Evolutionary conservation across 2,888 invertebrate species (phyloP), one percentile per base, ranked within the genome.

Genomic region (Microctonus aethiopoides): DNA sequence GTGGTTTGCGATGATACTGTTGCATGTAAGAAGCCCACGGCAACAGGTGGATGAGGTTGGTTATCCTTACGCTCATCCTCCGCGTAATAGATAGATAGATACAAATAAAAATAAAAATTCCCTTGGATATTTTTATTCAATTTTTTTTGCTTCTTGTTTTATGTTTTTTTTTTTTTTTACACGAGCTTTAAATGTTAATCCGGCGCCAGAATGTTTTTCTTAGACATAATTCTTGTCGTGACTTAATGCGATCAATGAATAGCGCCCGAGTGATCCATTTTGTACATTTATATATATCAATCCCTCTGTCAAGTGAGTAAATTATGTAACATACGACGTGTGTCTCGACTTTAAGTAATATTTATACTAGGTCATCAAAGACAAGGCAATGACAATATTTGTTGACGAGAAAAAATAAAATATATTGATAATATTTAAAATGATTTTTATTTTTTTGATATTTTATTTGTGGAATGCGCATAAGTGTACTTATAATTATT

Each of bases 11-110:
- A 32, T 59, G 57, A 46, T 60, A 70, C 73, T 65, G 74, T 57
- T 57, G 76, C 76, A 78, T 73, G 78, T 83, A 84, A 85, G 85
- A 83, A 82, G 81, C 46, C 61, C 29, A 61, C 81, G 84, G 85
- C 85, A 86, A 86, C 86, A 86, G 86, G 86, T 86, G 86, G 86
- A 86, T 83, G 84, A 84, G 80, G 83, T 84, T n/a, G 81, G 83
- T 85, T 86, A 85, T 76, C 84, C 82, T 68, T 52, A 51, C 79
- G 86, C 84, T 86, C 84, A 86, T 86, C 86, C 84, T 54, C 64
- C 73, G 83, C 84, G 82, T 82, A 84, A 84, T 32, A 1, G 24
- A 22, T n/a, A 24, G 10, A 24, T 54, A n/a, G 26, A 26, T n/a
- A 54, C 13, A n/a, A 26, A 54, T 26, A 13, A 26, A 54, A 26